A percentile compares a stretch with the other conserved stretches of the same genome.
These are phyloP conservation scores for Lasius platythorax DNA, from an alignment of 2,888 invertebrate genomes.

Conservation along the genomic window DNA sequence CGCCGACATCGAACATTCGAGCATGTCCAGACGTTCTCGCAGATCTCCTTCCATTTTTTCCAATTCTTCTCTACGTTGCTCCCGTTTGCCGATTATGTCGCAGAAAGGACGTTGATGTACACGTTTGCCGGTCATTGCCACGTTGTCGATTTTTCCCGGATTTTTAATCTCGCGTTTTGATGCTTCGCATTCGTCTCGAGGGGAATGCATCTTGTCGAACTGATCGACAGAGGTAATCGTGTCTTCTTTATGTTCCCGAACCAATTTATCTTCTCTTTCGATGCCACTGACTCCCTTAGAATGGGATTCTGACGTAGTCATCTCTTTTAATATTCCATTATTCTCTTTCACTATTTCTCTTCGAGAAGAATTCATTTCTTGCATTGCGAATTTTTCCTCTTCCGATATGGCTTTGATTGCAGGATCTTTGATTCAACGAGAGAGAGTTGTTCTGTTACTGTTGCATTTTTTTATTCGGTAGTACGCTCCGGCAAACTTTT, in stretches of 20 bases:
- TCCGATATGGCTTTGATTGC: background rate
- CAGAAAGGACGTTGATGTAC: slow-evolving; percentile 69
- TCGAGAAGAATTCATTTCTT: background rate
- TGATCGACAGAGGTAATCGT: background rate
- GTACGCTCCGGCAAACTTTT: background rate
- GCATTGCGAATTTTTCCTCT: background rate
- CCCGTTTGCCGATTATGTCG: slow-evolving; percentile 87
- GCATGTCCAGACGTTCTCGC: slow-evolving; percentile 87
- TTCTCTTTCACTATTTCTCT: background rate
- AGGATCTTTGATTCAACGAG: background rate
- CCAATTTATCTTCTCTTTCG: slow-evolving; percentile 11
- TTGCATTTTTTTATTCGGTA: background rate
- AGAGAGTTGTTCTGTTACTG: background rate
- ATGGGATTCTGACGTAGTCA: background rate
- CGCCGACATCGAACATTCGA: slow-evolving; percentile 89
- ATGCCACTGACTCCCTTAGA: background rate
- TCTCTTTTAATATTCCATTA: slow-evolving; percentile 23
- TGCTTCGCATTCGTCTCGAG: background rate
- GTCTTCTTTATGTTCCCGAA: background rate
- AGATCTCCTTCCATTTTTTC: slow-evolving; percentile 87
- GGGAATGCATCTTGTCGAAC: background rate
- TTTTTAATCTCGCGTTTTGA: slow-evolving; percentile 18
- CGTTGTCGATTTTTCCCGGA: slow-evolving; percentile 42
- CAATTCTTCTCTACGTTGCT: slow-evolving; percentile 87
- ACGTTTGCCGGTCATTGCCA: slow-evolving; percentile 34